These are phyloP conservation scores for Nomada lathburiana DNA, from an alignment of 2,888 invertebrate genomes.

Conservation along the genomic window DNA sequence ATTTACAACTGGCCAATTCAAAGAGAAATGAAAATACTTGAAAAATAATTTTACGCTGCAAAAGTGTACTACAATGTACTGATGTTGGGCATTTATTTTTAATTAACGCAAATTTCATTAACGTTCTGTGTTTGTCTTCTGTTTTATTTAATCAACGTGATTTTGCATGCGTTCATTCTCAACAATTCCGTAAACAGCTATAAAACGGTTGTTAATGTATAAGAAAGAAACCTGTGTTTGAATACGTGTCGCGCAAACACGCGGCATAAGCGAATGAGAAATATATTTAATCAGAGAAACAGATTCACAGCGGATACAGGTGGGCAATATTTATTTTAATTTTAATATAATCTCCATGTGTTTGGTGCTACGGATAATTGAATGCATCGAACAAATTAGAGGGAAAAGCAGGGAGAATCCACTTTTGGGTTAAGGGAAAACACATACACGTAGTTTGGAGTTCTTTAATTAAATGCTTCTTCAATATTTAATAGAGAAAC, in stretches of 20 bases:
- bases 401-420: neutral
- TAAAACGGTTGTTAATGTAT: neutral
- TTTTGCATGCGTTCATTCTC: no score
- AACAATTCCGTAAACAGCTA: no score
- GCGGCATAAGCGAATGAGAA: neutral
- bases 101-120: no score
- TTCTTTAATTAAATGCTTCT: no score
- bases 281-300: neutral
- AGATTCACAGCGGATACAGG: neutral
- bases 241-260: neutral
- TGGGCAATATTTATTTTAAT: constrained; percentile 36
- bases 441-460: no score
- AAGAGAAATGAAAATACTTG: neutral
- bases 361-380: constrained; percentile 17
- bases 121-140: no score
- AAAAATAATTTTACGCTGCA: neutral
- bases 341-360: neutral
- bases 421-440: no score
- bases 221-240: neutral
- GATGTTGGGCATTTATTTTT: no score
- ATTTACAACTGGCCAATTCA: neutral
- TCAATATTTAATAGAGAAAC: no score
- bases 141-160: no score
- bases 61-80: no score
- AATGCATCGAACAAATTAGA: neutral